A percentile compares a stretch with the other conserved stretches of the same genome.
Evolutionary conservation across 2,113 vertebrate species (phyloP).

Genomic region (Megaceryle torquata): DNA sequence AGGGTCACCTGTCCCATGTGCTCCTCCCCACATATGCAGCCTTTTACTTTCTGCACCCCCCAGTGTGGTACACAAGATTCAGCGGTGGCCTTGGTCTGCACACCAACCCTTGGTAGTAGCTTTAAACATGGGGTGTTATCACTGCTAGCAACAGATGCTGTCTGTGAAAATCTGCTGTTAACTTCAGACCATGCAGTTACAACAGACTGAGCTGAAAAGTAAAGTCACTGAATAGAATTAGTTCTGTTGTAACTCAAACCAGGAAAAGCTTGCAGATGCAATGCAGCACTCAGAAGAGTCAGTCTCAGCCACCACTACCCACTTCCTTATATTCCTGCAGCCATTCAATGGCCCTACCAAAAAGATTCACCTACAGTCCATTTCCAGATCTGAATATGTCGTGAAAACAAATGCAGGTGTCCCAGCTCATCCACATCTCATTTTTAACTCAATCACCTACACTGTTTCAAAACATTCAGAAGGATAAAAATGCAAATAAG

Average conservation of each 20-base stretch:
- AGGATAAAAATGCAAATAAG: slow-evolving; percentile 64
- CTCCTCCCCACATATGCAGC: too few relatives aligned
- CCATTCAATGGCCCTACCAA: neutral
- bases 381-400: slow-evolving; percentile 7
- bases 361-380: neutral
- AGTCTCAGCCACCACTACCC: neutral
- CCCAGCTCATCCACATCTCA: neutral
- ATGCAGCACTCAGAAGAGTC: neutral
- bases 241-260: too few relatives aligned
- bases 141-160: too few relatives aligned
- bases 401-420: neutral
- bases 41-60: neutral
- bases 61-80: neutral
- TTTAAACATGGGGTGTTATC: too few relatives aligned
- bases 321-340: neutral
- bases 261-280: neutral
- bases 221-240: too few relatives aligned
- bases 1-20: too few relatives aligned
- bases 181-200: too few relatives aligned
- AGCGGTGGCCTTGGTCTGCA: neutral
- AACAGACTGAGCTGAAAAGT: too few relatives aligned
- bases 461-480: slow-evolving; percentile 54
- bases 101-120: too few relatives aligned
- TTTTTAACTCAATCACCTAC: slow-evolving; percentile 52
- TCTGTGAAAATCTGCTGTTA: too few relatives aligned